Conservation (phyloP, 2,113 vertebrate genomes). For the Podocnemis expansa region DNA sequence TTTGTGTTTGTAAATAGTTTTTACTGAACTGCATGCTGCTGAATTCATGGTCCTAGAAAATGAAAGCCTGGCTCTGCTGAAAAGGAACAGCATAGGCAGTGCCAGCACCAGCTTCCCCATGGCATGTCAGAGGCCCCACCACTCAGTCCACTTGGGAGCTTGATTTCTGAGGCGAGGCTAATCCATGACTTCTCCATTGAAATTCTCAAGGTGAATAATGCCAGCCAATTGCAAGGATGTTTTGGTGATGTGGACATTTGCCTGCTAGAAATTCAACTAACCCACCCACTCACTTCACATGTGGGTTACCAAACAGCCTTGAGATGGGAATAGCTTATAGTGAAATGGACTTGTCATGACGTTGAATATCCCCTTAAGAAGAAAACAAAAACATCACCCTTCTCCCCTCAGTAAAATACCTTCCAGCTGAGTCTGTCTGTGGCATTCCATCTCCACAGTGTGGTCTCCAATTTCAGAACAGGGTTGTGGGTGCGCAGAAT, state of each 20-base stretch:
- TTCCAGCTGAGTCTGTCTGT: conserved; percentile 32
- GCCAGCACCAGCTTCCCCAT: background rate
- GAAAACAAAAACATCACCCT: conserved; percentile 63
- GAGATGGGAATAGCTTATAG: conserved; percentile 51
- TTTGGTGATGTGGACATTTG: background rate
- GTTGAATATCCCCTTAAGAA: conserved; percentile 54
- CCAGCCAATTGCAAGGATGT: background rate
- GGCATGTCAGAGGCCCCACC: background rate
- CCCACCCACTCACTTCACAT: conserved; percentile 25
- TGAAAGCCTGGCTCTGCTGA: background rate
- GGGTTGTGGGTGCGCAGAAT: background rate
- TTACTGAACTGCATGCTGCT: conserved; percentile 50
- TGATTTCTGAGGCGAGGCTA: conserved; percentile 1
- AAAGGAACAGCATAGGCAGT: conserved; percentile 19
- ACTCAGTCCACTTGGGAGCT: rapidly evolving
- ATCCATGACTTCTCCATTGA: conserved; percentile 14
- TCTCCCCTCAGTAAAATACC: conserved; percentile 44
- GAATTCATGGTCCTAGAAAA: conserved; percentile 27
- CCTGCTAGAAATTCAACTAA: conserved; percentile 8
- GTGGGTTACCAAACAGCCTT: conserved; percentile 52
- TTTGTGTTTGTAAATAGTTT: conserved; percentile 34
- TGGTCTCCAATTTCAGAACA: conserved; percentile 21
- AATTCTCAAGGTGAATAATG: background rate
- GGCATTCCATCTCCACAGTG: conserved; percentile 20
- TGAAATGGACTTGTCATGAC: conserved; percentile 62